Evolutionary conservation across 2,113 vertebrate species (phyloP), one percentile per base, ranked within the genome.

Genomic region (Semicossyphus pulcher): DNA sequence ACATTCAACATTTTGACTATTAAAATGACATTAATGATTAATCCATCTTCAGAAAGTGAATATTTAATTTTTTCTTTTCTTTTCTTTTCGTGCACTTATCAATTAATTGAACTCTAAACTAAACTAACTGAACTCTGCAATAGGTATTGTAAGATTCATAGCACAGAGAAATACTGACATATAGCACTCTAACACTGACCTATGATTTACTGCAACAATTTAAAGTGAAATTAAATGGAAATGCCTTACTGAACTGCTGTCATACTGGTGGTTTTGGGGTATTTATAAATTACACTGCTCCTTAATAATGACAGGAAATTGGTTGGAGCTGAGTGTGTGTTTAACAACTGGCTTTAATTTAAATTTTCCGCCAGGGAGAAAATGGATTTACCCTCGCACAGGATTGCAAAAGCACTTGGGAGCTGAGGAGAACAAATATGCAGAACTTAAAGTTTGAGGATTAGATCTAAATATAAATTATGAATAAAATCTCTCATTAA

Each of bases 401-500:
- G 52, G n/a, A 23, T 21, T 26, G 48, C 2, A 20, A 41, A 28
- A 69, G 59, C 60, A 67, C 42, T 48, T 51, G 39, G 25, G 54
- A 79, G 74, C 84, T 67, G 74, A 2, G 51, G 62, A 34, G 68
- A 81, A 18, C 59, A 78, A 85, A 69, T 79, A 83, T 74, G 78
- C 76, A 57, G 23, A 51, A 53, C 23, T 68, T 69, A 78, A 73
- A 88, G 65, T 86, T 83, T 86, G 70, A 68, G 86, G 81, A 89
- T 79, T 57, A 34, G 39, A 83, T 76, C 65, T 85, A 87, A 87
- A 89, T 88, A 90, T 83, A 88, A 89, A 80, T 86, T 86, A 85
- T 85, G 78, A 81, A 88, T 84, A 84, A 84, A 90, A 84, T 89
- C 71, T 78, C 86, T 89, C 80, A 79, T 91, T 90, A 84, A 91